phyloP scores from a whole-genome alignment of 2,797 vertebrate genomes.

The Miichthys miiuy region DNA sequence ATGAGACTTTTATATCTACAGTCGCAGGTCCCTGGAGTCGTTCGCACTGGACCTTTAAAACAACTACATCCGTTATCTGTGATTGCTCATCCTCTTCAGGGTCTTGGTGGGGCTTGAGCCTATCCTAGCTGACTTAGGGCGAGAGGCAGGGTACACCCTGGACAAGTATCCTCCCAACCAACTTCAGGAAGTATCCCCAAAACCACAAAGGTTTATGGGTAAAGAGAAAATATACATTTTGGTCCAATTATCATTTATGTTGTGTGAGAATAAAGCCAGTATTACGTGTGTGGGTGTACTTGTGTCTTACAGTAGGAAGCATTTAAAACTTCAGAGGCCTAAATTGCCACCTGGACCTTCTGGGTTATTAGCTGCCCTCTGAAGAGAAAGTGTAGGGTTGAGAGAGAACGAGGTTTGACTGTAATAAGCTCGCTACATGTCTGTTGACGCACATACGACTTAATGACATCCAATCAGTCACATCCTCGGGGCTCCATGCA shows the following conservation, averaged over 20 bases:
- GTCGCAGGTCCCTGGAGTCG: no score
- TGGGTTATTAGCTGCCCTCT: conserved; percentile 46
- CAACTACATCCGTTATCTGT: no score
- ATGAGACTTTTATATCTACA: no score
- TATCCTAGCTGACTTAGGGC: no score
- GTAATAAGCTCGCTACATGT: conserved; percentile 34
- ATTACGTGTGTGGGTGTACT: not conserved
- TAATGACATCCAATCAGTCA: conserved; percentile 72
- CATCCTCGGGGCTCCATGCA: conserved; percentile 51
- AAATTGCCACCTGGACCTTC: conserved; percentile 64
- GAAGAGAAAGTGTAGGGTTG: conserved; percentile 60
- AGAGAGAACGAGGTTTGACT: conserved; percentile 36
- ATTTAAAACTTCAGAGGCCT: conserved; percentile 54
- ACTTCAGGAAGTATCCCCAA: not conserved
- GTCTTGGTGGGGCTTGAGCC: no score
- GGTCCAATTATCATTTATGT: not conserved
- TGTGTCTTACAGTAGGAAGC: conserved; percentile 49
- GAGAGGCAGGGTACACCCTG: no score
- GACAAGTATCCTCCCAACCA: no score
- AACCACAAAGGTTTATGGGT: not conserved
- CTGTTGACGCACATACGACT: conserved; percentile 67
- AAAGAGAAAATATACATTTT: not conserved
- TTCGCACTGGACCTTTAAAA: no score
- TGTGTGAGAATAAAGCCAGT: not conserved
- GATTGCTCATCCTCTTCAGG: no score